Evolutionary conservation across 2,113 vertebrate genomes (phyloP), one percentile per base, ranked within the genome.

Genomic region (Burhinus bistriatus): DNA sequence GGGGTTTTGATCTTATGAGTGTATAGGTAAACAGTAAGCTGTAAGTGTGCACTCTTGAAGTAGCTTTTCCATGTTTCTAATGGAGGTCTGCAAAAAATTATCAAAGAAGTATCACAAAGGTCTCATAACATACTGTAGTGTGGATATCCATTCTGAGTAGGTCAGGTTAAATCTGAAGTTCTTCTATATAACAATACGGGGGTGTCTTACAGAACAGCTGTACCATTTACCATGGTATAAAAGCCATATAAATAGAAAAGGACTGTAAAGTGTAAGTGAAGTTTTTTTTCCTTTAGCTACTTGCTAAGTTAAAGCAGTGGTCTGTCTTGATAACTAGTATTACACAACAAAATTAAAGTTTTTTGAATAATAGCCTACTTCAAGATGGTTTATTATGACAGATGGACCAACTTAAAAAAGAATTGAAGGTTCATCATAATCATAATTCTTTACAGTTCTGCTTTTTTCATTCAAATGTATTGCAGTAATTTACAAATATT

Each of bases 1-100:
- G 93, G 98, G 96, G 96, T 99, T 99, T 98, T 98, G 98, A 99
- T 98, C 98, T 98, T 97, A 97, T 55, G 97, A 98, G 98, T 98
- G 97, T 97, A 97, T 98, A 98, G 98, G 98, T 99, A 98, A 99
- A 98, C 98, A 98, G 98, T 97, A 98, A 98, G 98, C 97, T 98
- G 89, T 97, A 98, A 98, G 98, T 98, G 97, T 97, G 97, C 96
- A 98, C 97, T 98, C 98, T 98, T 98, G 97, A 98, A 98, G 98
- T 97, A 98, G 96, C 96, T 98, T 97, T 98, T 98, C 98, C 97
- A 92, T 98, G 96, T 96, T 98, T 98, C 97, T 98, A 98, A 98
- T 98, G 98, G 97, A 98, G 93, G 96, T 97, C 98, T 98, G 97
- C 96, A 40, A 97, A 97, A 97, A 98, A 98, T 98, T 98, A 98